Evolutionary conservation across 2,113 vertebrate species (phyloP).

Genomic region (Phaetusa simplex): DNA sequence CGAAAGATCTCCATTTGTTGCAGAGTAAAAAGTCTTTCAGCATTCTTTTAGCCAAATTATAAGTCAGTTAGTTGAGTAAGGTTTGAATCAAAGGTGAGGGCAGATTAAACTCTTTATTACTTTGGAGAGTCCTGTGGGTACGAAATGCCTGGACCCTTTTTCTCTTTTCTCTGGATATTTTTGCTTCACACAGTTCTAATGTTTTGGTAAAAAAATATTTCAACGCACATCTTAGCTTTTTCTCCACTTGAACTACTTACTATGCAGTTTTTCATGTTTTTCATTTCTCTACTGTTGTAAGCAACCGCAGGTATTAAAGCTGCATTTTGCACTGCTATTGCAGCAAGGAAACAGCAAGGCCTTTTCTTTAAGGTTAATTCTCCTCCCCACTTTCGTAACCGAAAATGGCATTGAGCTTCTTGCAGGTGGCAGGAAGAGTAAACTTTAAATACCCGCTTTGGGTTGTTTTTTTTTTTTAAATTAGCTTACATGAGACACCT

Average conservation of each 20-base stretch:
- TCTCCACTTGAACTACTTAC: background rate
- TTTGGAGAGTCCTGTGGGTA: background rate
- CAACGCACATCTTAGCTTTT: background rate
- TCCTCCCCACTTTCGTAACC: background rate
- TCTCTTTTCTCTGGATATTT: background rate
- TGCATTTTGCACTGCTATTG: background rate
- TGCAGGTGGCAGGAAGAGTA: background rate
- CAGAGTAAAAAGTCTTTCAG: background rate
- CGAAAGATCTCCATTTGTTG: slow-evolving; percentile 2
- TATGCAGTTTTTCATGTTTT: background rate
- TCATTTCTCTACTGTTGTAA: background rate
- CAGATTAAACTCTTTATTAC: background rate
- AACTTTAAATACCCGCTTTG: background rate
- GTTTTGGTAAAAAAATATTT: background rate
- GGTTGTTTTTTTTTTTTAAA: background rate
- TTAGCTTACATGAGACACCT: background rate
- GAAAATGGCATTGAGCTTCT: background rate
- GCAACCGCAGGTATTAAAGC: background rate
- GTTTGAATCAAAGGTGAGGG: background rate
- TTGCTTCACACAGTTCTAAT: background rate
- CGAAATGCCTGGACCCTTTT: background rate
- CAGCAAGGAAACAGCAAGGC: background rate
- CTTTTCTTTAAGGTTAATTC: background rate
- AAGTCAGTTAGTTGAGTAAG: background rate
- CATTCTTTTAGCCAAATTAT: background rate